Conservation (phyloP, 2,797 vertebrate genomes). For the Microctenopoma lineatum region DNA sequence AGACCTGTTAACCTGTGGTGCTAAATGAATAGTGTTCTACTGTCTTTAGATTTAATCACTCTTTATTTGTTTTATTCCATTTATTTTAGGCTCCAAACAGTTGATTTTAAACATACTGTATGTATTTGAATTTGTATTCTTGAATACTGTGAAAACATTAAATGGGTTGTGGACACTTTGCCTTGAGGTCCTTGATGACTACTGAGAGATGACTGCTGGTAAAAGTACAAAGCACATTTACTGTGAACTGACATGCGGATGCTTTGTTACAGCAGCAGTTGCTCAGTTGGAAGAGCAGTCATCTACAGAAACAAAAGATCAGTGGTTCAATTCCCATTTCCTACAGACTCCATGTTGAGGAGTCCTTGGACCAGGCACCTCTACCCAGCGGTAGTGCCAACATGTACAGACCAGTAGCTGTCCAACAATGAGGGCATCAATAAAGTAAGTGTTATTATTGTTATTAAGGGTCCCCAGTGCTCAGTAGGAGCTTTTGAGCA, state of each 20-base stretch:
- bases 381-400: no score
- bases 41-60: neutral
- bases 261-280: no score
- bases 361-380: no score
- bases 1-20: conserved; percentile 16
- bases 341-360: no score
- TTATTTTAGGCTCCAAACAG: neutral
- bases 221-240: conserved; percentile 15
- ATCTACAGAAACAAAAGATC: neutral
- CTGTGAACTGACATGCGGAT: conserved; percentile 7
- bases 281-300: no score
- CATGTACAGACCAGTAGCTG: no score
- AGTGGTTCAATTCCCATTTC: no score
- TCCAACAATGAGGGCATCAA: no score
- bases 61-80: conserved; percentile 43
- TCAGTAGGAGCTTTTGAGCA: neutral
- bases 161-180: conserved; percentile 4
- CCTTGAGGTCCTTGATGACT: conserved; percentile 15
- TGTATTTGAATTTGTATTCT: neutral
- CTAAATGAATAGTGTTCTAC: neutral
- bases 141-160: conserved; percentile 9
- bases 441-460: no score
- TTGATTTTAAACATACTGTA: neutral
- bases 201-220: neutral
- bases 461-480: neutral